Conservation (phyloP, 1,140 invertebrate species). For the Trachymyrmex septentrionalis region DNA sequence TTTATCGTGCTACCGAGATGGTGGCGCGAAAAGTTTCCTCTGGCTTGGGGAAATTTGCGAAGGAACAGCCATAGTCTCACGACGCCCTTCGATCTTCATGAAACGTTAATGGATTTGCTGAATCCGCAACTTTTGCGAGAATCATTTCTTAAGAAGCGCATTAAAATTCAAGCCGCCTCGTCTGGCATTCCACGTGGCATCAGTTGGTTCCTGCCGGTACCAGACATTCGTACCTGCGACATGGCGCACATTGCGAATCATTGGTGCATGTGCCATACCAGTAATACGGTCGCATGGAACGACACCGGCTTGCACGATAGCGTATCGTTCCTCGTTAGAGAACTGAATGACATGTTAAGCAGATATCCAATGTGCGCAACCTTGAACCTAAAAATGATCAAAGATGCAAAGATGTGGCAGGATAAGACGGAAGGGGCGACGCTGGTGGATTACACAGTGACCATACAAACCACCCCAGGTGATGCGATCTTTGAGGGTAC, state of each 20-base stretch:
- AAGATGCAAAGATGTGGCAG: constrained; percentile 87
- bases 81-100: constrained; percentile 89
- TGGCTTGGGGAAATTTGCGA: constrained; percentile 86
- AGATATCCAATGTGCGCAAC: constrained; percentile 88
- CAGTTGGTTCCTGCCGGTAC: constrained; percentile 92
- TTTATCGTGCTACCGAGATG: constrained; percentile 88
- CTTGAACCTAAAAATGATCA: constrained; percentile 87
- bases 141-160: constrained; percentile 71
- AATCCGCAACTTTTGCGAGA: constrained; percentile 82
- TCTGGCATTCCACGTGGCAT: constrained; percentile 87
- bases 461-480: constrained; percentile 90
- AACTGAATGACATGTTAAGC: constrained; percentile 89
- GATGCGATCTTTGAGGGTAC: constrained; percentile 92
- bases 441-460: constrained; percentile 89
- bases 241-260: constrained; percentile 92
- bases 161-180: constrained; percentile 72
- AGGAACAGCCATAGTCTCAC: constrained; percentile 87
- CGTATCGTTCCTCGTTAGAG: constrained; percentile 87
- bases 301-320: constrained; percentile 86
- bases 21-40: constrained; percentile 87
- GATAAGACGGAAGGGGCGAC: constrained; percentile 82
- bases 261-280: constrained; percentile 94
- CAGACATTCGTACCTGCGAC: constrained; percentile 91
- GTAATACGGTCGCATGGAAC: constrained; percentile 86
- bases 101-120: constrained; percentile 89